Conservation (phyloP, 1,140 invertebrate genomes). For the Tyrophagus putrescentiae region DNA sequence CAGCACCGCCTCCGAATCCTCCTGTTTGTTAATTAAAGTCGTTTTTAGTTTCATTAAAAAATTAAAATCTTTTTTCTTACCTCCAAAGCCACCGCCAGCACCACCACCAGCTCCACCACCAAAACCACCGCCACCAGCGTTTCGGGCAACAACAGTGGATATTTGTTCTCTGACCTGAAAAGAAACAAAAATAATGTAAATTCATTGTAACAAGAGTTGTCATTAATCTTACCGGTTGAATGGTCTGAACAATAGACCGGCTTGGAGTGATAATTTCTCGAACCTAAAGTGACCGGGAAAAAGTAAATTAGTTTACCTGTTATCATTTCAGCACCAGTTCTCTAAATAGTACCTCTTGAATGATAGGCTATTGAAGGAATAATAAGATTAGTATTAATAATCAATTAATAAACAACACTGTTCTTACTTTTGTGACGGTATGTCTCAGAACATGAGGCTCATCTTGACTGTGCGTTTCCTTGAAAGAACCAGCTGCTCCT, state of each 20-base stretch:
- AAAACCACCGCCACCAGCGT: not conserved
- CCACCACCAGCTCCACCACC: not conserved
- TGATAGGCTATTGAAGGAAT: too few relatives aligned
- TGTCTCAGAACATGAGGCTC: constrained; percentile 13
- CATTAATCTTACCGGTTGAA: constrained; percentile 14
- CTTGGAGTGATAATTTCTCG: constrained; percentile 14
- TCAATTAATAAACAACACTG: too few relatives aligned
- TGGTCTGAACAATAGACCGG: constrained; percentile 1
- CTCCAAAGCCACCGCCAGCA: not conserved
- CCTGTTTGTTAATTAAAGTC: too few relatives aligned
- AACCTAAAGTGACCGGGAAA: too few relatives aligned
- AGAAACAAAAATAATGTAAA: not conserved
- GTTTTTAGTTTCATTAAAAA: too few relatives aligned
- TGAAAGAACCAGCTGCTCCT: not conserved
- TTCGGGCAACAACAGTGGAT: constrained; percentile 16
- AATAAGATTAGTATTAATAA: too few relatives aligned
- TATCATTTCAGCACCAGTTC: not conserved
- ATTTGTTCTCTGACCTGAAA: not conserved
- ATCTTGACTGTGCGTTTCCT: constrained; percentile 10
- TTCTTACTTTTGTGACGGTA: constrained; percentile 7
- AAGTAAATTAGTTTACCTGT: not conserved
- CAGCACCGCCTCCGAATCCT: too few relatives aligned
- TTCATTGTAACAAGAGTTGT: not conserved
- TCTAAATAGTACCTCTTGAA: constrained; percentile 12
- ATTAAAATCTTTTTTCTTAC: too few relatives aligned